A percentile compares a stretch with the other conserved stretches of the same genome.
Evolutionary conservation across 2,113 vertebrate genomes (phyloP).

Genomic region (Oryzias curvinotus): DNA sequence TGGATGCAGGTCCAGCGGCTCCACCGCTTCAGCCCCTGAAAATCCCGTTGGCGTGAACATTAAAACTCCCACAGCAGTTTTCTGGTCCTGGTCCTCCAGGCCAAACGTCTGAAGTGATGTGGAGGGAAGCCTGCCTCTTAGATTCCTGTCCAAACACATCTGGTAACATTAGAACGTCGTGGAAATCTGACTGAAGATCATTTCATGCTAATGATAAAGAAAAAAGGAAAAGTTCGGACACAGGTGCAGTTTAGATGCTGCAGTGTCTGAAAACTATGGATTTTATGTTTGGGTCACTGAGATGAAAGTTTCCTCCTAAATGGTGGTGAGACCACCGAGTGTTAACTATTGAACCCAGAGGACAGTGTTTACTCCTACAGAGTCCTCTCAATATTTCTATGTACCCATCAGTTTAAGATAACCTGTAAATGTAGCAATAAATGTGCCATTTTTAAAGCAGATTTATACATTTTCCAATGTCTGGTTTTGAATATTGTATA

Average conservation of each 20-base stretch:
- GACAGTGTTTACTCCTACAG: conserved; percentile 51
- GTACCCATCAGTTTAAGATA: conserved; percentile 75
- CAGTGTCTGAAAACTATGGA: conserved; percentile 35
- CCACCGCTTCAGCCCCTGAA: too few relatives aligned
- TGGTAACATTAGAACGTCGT: too few relatives aligned
- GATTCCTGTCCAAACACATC: too few relatives aligned
- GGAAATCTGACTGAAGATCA: too few relatives aligned
- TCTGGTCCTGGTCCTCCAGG: too few relatives aligned
- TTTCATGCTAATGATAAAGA: too few relatives aligned
- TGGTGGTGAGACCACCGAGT: conserved; percentile 35
- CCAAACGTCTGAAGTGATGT: too few relatives aligned
- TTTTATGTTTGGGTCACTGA: conserved; percentile 38
- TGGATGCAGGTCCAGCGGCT: conserved; percentile 39
- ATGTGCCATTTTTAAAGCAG: conserved; percentile 93
- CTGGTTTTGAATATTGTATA: conserved; percentile 86
- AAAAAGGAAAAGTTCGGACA: too few relatives aligned
- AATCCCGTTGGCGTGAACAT: too few relatives aligned
- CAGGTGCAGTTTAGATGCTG: background rate
- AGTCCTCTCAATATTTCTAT: conserved; percentile 66
- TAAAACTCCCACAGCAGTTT: too few relatives aligned
- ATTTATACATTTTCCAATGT: conserved; percentile 83
- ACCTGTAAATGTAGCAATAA: conserved; percentile 95
- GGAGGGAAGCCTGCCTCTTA: too few relatives aligned
- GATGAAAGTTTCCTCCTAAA: conserved; percentile 36
- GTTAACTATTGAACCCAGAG: conserved; percentile 57